phyloP scores from a whole-genome alignment of 2,797 vertebrate species.

The Arrhamphus sclerolepis region DNA sequence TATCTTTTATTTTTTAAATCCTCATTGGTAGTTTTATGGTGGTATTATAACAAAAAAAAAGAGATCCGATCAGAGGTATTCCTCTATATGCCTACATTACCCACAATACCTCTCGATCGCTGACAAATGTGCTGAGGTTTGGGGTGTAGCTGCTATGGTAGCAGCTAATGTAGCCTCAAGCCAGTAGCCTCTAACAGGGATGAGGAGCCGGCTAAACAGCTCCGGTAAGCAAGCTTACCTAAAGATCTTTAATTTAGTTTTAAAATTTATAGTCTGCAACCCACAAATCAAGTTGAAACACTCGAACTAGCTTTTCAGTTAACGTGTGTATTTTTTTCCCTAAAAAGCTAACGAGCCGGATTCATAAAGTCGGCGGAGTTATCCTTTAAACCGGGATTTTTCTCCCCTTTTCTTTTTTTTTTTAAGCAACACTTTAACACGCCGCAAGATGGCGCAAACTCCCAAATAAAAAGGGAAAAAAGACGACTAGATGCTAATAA shows the following conservation, averaged over 20 bases:
- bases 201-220: slow-evolving; percentile 19
- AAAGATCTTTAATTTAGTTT: not conserved
- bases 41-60: not conserved
- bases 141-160: slow-evolving; percentile 30
- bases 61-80: not conserved
- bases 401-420: slow-evolving; percentile 11
- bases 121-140: slow-evolving; percentile 18
- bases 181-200: slow-evolving; percentile 18
- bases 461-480: slow-evolving; percentile 9
- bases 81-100: slow-evolving; percentile 3
- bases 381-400: not conserved
- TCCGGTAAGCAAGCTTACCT: slow-evolving; percentile 27
- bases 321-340: slow-evolving; percentile 12
- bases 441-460: slow-evolving; percentile 65
- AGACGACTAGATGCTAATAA: not conserved
- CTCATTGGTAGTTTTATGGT: too few relatives aligned
- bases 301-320: not conserved
- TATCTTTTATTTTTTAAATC: too few relatives aligned
- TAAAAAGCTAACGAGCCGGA: slow-evolving; percentile 2
- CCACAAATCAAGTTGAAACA: not conserved
- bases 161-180: slow-evolving; percentile 10
- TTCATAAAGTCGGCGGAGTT: slow-evolving; percentile 1
- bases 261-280: not conserved
- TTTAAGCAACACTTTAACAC: not conserved
- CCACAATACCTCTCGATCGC: slow-evolving; percentile 25